phyloP scores from a whole-genome alignment of 2,113 vertebrate species.

The Otocyon megalotis region DNA sequence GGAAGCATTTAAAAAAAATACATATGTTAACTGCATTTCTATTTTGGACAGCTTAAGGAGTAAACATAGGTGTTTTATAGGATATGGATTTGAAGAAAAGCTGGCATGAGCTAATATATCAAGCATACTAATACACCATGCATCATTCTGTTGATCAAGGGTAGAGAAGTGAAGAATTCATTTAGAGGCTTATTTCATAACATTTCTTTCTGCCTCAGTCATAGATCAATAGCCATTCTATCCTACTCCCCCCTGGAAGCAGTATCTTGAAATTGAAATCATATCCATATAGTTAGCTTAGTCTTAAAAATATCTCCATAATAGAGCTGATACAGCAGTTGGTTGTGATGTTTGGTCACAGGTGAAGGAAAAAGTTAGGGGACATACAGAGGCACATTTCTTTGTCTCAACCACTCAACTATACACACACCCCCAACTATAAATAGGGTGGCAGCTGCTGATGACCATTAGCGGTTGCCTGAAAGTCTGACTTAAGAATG shows the following conservation, averaged over 20 bases:
- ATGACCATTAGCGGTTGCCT: background rate
- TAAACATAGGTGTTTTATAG: conserved; percentile 29
- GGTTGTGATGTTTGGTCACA: background rate
- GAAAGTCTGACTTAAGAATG: background rate
- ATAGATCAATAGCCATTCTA: background rate
- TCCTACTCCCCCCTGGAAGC: background rate
- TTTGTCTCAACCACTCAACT: background rate
- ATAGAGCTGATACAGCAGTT: no score
- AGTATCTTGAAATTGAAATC: background rate
- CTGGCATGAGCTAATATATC: background rate
- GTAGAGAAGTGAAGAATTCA: background rate
- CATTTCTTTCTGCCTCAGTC: background rate
- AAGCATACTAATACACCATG: accelerated
- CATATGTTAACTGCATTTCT: background rate
- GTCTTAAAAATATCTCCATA: background rate
- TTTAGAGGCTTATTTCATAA: background rate
- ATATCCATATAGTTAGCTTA: background rate
- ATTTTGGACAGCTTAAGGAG: background rate
- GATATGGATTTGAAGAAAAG: background rate
- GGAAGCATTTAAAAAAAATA: background rate
- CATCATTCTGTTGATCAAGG: background rate
- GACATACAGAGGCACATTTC: background rate
- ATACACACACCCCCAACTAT: background rate
- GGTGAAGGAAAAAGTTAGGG: background rate
- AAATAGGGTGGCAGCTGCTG: background rate